Evolutionary conservation across 2,797 vertebrate genomes (phyloP), one percentile per base, ranked within the genome.

Genomic region (Sebastes jordani): DNA sequence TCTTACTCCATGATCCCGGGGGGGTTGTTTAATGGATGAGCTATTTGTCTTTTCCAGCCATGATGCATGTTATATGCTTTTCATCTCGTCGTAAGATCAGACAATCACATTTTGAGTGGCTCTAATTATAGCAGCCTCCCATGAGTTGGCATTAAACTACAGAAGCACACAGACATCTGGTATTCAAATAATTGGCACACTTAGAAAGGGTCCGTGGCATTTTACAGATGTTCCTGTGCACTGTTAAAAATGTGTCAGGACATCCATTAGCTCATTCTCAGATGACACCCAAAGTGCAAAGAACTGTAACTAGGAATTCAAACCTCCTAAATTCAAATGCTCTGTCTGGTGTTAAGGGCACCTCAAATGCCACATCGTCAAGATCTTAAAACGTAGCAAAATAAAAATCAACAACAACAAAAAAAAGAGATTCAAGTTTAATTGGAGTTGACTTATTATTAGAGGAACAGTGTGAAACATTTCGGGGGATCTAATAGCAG

Each of bases 71-170:
- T 86, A 82, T 79, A 77, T 77, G 71, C 74, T 79, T 87, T 89
- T 83, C 65, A 86, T 90, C 72, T 80, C 0, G 4, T 75, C 84
- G 73, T 85, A 80, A 80, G 86, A 93, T 92, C 91, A 89, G 84
- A 90, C 84, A 84, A 88, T 88, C 72, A 25, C 69, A 76, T 76
- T 86, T 82, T 80, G 81, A 89, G 84, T 71, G 83, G 66, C 83
- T 87, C 87, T 92, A 93, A 92, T 92, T 91, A 91, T 89, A 89
- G 83, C 70, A 56, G 72, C 80, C 81, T 88, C 88, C 85, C 83
- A 83, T 90, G 90, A 91, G 86, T 82, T 91, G 90, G 85, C 85
- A 91, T 84, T 93, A 89, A 89, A 91, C 78, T 76, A 82, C 76
- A 74, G 81, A 85, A 56, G 75, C 80, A 79, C 32, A 9, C 75